Percentiles rank a stretch among this genome's conserved stretches.
Evolutionary conservation across 2,113 vertebrate genomes (phyloP).

Genomic region (Platysternon megacephalum): DNA sequence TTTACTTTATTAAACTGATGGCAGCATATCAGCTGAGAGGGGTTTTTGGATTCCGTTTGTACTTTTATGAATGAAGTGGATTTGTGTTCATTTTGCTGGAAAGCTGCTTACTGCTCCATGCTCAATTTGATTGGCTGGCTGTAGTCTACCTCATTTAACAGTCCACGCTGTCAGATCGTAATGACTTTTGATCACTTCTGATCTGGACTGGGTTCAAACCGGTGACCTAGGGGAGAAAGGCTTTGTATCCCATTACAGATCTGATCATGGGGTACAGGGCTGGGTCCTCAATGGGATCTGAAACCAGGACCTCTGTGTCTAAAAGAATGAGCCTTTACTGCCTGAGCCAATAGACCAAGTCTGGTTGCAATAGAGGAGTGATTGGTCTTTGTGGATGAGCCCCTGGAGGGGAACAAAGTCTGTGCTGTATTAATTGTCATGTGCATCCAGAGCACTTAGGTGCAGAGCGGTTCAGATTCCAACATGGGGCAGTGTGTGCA

Average conservation of each 20-base stretch:
- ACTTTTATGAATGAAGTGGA: neutral
- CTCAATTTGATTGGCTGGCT: neutral
- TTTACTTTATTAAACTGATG: conserved; percentile 41
- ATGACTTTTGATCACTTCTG: neutral
- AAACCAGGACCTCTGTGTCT: neutral
- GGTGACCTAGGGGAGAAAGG: neutral
- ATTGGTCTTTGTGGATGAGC: conserved; percentile 66
- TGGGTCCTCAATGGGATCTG: neutral
- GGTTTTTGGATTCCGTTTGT: conserved; percentile 33
- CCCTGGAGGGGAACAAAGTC: conserved; percentile 53
- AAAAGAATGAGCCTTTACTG: neutral
- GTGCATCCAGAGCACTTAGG: conserved; percentile 17
- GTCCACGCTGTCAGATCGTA: neutral
- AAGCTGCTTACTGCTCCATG: neutral
- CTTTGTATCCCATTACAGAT: neutral
- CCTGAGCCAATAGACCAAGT: neutral
- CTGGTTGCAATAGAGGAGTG: conserved; percentile 53
- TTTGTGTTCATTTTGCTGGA: conserved; percentile 8
- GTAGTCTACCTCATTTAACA: neutral
- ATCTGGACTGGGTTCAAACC: neutral
- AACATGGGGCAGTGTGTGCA: neutral
- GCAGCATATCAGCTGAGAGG: conserved; percentile 13
- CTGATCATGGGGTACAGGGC: no score
- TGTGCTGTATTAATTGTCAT: conserved; percentile 35
- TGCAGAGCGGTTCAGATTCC: neutral